These are phyloP conservation scores for Coregonus clupeaformis DNA, from an alignment of 2,113 vertebrate species.

Conservation along the genomic window DNA sequence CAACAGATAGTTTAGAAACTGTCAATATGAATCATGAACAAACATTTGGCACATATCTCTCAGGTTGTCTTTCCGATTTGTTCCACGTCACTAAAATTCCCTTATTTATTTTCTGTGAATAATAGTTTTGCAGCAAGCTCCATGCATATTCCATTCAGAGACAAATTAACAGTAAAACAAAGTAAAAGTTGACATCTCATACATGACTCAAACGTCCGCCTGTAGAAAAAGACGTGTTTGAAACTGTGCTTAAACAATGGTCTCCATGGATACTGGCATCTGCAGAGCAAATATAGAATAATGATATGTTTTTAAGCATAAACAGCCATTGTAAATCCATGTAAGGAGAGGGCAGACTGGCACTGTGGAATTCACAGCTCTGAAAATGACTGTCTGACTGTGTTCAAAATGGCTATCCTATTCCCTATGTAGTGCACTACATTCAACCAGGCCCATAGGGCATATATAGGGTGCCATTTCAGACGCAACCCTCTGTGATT, in stretches of 20 bases:
- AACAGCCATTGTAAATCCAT: conserved; percentile 60
- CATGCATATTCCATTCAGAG: no score
- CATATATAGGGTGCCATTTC: background rate
- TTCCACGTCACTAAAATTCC: background rate
- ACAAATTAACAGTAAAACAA: no score
- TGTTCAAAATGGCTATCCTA: no score
- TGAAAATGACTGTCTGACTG: background rate
- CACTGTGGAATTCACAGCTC: conserved; percentile 61
- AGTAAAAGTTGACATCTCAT: no score
- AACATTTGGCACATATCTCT: no score
- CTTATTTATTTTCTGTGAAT: conserved; percentile 2
- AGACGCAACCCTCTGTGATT: conserved; percentile 25
- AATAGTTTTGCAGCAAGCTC: background rate
- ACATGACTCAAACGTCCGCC: no score
- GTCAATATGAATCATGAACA: no score
- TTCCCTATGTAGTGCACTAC: no score
- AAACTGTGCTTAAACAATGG: conserved; percentile 39
- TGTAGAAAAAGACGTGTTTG: background rate
- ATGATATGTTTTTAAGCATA: conserved; percentile 64
- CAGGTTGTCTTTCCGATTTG: no score
- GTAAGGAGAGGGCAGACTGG: conserved; percentile 47
- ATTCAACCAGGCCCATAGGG: background rate
- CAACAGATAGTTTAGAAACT: no score
- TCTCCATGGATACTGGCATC: conserved; percentile 39
- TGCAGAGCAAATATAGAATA: conserved; percentile 65